phyloP scores from a whole-genome alignment of 2,113 vertebrate species.

The Copsychus sechellarum region DNA sequence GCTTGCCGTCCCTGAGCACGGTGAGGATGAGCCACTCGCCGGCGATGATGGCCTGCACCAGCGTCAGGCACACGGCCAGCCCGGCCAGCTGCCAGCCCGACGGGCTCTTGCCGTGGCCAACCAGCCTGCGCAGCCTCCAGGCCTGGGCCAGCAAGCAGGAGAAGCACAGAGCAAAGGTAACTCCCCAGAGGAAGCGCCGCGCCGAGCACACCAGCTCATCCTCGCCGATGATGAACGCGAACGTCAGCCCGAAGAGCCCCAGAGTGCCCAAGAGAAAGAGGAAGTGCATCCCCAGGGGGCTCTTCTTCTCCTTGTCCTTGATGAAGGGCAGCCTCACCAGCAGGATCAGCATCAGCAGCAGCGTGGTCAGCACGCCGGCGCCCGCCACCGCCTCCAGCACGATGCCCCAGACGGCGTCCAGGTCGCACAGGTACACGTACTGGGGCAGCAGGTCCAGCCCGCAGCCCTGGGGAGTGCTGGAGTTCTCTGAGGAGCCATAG shows the following conservation, averaged over 20 bases:
- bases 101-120: conserved; percentile 85
- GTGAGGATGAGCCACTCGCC: conserved; percentile 93
- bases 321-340: conserved; percentile 89
- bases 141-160: conserved; percentile 92
- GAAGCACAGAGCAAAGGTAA: conserved; percentile 91
- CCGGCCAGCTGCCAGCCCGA: conserved; percentile 86
- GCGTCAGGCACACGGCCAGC: conserved; percentile 82
- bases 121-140: conserved; percentile 84
- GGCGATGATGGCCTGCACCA: conserved; percentile 93
- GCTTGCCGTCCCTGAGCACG: conserved; percentile 83
- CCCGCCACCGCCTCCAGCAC: conserved; percentile 87
- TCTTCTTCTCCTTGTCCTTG: conserved; percentile 90
- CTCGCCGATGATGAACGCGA: conserved; percentile 91
- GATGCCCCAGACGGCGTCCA: conserved; percentile 95
- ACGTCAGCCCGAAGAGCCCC: conserved; percentile 90
- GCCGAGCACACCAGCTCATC: conserved; percentile 86
- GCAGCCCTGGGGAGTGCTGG: conserved; percentile 84
- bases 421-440: conserved; percentile 90
- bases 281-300: conserved; percentile 86
- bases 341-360: conserved; percentile 85
- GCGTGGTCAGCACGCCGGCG: conserved; percentile 82
- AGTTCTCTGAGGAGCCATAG: conserved; percentile 75
- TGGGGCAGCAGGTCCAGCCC: conserved; percentile 87
- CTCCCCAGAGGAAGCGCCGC: conserved; percentile 91
- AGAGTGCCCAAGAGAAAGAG: conserved; percentile 89